A percentile compares a stretch with the other conserved stretches of the same genome.
These are phyloP conservation scores for Drosophila takahashii DNA, from an alignment of 1,140 invertebrate species.

Conservation along the genomic window DNA sequence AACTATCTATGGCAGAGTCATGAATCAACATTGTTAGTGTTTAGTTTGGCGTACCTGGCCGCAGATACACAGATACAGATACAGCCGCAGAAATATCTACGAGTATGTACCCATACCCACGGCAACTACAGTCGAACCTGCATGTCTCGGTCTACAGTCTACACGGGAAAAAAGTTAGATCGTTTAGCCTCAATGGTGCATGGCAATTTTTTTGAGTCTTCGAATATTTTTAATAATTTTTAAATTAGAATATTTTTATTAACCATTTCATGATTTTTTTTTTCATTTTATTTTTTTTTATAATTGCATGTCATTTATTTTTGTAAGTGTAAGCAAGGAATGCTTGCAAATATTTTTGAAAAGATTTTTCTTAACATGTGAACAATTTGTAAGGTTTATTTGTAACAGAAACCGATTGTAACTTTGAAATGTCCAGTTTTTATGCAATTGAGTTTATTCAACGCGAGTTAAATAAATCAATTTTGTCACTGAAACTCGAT, in stretches of 20 bases:
- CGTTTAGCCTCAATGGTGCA: too few relatives aligned
- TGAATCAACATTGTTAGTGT: constrained; percentile 31
- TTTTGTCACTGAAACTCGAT: not conserved
- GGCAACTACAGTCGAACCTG: constrained; percentile 14
- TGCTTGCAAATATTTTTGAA: not conserved
- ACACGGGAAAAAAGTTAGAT: not conserved
- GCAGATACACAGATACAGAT: constrained; percentile 8
- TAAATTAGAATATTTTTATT: too few relatives aligned
- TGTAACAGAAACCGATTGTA: constrained; percentile 1
- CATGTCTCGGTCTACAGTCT: constrained; percentile 7
- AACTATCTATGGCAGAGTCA: constrained; percentile 34
- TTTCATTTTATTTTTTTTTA: too few relatives aligned
- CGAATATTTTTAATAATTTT: too few relatives aligned
- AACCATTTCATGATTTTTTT: too few relatives aligned
- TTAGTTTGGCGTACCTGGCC: constrained; percentile 16
- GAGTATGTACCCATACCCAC: constrained; percentile 11
- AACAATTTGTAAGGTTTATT: constrained; percentile 7
- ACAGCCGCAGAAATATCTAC: constrained; percentile 16
- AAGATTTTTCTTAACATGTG: not conserved
- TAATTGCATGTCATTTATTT: too few relatives aligned
- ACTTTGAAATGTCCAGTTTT: not conserved
- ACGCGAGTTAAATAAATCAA: not conserved
- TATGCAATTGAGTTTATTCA: not conserved
- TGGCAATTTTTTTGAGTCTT: too few relatives aligned
- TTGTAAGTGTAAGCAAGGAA: not conserved